Evolutionary conservation across 1,140 invertebrate genomes (phyloP).

Genomic region (Agrilus planipennis): DNA sequence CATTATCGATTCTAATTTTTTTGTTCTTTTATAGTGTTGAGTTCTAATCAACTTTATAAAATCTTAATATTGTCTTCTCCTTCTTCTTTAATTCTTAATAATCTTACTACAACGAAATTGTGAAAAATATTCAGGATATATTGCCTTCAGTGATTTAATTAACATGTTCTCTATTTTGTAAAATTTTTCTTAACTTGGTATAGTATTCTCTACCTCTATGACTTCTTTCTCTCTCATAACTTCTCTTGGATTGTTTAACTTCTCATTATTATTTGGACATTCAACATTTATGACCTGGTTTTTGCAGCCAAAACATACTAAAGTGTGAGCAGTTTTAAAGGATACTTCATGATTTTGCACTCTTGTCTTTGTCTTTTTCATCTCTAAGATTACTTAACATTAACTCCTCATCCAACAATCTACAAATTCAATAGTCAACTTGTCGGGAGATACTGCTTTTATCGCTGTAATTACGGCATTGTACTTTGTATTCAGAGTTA

Average conservation of each 20-base stretch:
- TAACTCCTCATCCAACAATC: slow-evolving; percentile 32
- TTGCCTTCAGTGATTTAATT: slow-evolving; percentile 1
- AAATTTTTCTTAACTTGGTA: not conserved
- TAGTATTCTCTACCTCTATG: not conserved
- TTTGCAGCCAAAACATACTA: slow-evolving; percentile 1
- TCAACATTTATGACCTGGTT: not conserved
- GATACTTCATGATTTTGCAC: slow-evolving; percentile 3
- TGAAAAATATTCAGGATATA: not conserved
- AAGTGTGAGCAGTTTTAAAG: not conserved
- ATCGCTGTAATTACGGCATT: slow-evolving; percentile 28
- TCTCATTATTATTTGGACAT: not conserved
- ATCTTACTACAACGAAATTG: not conserved
- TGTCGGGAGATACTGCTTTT: no score
- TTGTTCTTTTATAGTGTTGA: not conserved
- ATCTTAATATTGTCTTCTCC: not conserved
- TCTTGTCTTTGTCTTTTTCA: not conserved
- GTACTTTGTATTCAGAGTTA: slow-evolving; percentile 25
- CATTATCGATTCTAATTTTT: no score
- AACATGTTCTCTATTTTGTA: not conserved
- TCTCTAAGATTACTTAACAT: slow-evolving; percentile 5
- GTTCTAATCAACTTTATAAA: not conserved
- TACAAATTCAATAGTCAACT: no score
- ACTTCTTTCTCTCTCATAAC: not conserved
- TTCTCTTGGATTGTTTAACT: not conserved
- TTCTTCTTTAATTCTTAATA: not conserved